Evolutionary conservation across 2,888 invertebrate species (phyloP), one percentile per base, ranked within the genome.

Genomic region (Microplitis deprimator): DNA sequence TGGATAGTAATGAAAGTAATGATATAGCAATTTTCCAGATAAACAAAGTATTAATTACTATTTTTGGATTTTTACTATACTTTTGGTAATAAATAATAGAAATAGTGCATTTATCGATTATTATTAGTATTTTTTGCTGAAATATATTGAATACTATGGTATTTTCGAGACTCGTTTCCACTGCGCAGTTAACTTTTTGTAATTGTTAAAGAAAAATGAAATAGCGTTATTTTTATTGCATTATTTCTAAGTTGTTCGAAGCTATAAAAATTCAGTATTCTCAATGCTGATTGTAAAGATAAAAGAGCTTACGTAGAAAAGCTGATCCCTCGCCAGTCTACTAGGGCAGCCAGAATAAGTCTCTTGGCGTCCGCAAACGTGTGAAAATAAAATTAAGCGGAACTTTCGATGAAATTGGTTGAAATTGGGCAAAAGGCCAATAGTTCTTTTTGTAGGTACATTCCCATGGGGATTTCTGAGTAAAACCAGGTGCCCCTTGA

Each of bases 331-430:
- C 61, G 70, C 67, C 77, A 70, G 64, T 68, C 79, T 64, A 17
- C 71, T 60, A 5, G 39, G 71, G 17, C 8, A 61, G 20, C 17
- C 16, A 38, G 61, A 16, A 16, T 73, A 78, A 80, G 80, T 65
- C 79, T 77, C 76, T 79, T 73, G 78, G 79, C 80, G 82, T 84
- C 84, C 85, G 85, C 83, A 87, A 86, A 86, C 87, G 91, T 91
- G 91, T 90, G 91, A 91, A 91, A 91, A 91, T 91, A 91, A 90
- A 91, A 91, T 91, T 91, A 91, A 91, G 91, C 90, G 89, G 89
- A 91, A 91, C 91, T 91, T 91, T 91, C 89, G 91, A 90, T 90
- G 89, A 92, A 92, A 92, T 92, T 92, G 92, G 91, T 91, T 91
- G 91, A 91, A 92, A 92, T 92, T 92, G 92, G 91, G 90, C 91